Evolutionary conservation across 2,113 vertebrate genomes (phyloP), one percentile per base, ranked within the genome.

Genomic region (Entomyzon cyanotis): DNA sequence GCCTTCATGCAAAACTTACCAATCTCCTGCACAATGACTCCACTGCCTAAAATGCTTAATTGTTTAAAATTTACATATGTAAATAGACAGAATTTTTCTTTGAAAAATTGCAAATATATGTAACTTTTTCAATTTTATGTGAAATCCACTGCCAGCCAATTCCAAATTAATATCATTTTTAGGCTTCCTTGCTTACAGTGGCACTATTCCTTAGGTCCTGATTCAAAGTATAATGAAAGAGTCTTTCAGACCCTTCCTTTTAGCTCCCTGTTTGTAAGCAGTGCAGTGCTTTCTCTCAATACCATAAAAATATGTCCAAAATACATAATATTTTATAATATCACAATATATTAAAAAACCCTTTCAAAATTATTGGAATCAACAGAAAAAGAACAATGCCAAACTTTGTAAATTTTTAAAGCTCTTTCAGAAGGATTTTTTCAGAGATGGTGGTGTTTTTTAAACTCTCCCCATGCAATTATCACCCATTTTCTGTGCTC

Each of bases 1-100:
- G 98, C 97, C 98, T 98, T 98, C 95, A 82, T 76, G 87, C 64
- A 83, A 41, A 97, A 87, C 94, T 98, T 97, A 97, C 96, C 97
- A 96, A 65, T 97, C 96, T 93, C 60, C 1, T 87, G 83, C 60
- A 55, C 44, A 93, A 77, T 83, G 90, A 87, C 76, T 67, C 65
- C 10, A 44, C 49, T 78, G 55, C 50, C 63, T 80, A 53, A 63
- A 80, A 59, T 31, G 8, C 10, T 27, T 24, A 15, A 3, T 27
- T 44, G 58, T 69, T 52, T 11, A 1, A 0, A 53, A 49, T 59
- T 52, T 74, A 2, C 23, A 12, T 74, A 55, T 47, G 19, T 84
- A 91, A 81, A 44, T 21, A 28, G 4, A 7, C 18, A 63, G 8
- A 4, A 14, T 30, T 62, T 60, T 41, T n/a, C 10, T 49, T 53